Base-by-base conservation (phyloP, 2,113 vertebrate species). In the Aptenodytes patagonicus region DNA sequence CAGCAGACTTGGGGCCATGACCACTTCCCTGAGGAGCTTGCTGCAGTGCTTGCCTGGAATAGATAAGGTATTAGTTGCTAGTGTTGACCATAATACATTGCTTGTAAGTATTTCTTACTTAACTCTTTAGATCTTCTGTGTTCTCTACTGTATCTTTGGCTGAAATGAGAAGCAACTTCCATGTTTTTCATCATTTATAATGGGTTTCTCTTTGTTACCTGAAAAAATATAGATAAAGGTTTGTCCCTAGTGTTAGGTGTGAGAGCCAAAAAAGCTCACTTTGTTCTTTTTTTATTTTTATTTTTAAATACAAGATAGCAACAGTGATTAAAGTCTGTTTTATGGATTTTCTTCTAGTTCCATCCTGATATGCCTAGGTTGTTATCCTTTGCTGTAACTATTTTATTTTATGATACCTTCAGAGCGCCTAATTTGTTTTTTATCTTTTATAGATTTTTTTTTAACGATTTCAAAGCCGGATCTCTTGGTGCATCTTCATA, bases 361-460 rank as follows among this genome's bases (percentile, higher is more conserved):
- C 46, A 26, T 71, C 64, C 68, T 80, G 46, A 49, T 65, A 58
- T 38, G 61, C 80, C 84, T 38, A 65, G 61, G 21, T 52, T 89
- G 65, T 86, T 90, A 42, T 47, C 28, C 69, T 82, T 40, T 85
- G 46, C 69, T 89, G 28, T 60, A 85, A 91, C 89, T 91, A 79
- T 72, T 95, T 75, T 51, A 38, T 61, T 58, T 94, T 83, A 40
- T 68, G 31, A 76, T 80, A 57, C 66, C 34, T 72, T 79, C 57
- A 49, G 83, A 64, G n/a, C 3, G 2, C 22, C 19, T 61, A 3
- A 32, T 87, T 89, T 89, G 24, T 5, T n/a, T 68, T 94, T 76
- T 61, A 40, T 61, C n/a, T 89, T 46, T 6, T 26, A 17, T 62
- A 70, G 6, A 25, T 25, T 24, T 36, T n/a, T 78, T 82, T 83